Base-by-base conservation (phyloP, 92 coral and sea anemone genomes). In the Siderastrea radians region DNA sequence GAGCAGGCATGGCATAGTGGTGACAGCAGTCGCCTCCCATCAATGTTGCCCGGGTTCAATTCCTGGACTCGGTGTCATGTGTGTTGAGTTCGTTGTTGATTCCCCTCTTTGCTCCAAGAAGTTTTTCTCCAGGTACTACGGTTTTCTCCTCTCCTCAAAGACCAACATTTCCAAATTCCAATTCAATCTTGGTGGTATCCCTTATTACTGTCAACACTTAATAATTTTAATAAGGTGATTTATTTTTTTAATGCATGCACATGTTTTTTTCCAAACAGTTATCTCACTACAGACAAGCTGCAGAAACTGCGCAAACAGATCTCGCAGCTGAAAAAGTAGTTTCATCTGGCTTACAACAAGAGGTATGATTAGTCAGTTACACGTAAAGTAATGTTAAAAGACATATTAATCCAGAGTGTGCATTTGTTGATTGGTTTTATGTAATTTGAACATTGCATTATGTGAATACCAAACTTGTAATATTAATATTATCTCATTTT, bases 251-350 rank as follows among this genome's bases (percentile, higher is more conserved):
- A 50, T n/a, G n/a, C 13, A 2, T 13, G 12, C 9, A 9, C 72
- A 6, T 52, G 15, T 52, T 44, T 74, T 50, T 61, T 70, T 53
- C 53, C 16, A 46, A 80, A 64, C 76, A 98, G 98, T 74, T 96
- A 53, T 86, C 93, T 9, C 98, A 98, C 80, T 98, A 98, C 88
- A 82, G 99, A 80, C 93, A 92, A 81, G 67, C 88, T 79, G 89
- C 97, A 13, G 99, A 98, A 52, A 86, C 94, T 65, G 96, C 96
- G 0, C 92, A 93, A 81, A 98, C 96, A 84, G 99, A 98, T 85
- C 86, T 98, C 6, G 99, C 99, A 63, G 99, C 98, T 43, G 99
- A 98, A 75, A 98, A 98, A 83, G 98, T 98, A 8, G 93, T 87
- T 46, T 90, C 96, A 51, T 88, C 90, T 38, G 88, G 96, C 52